phyloP scores from a whole-genome alignment of 1,140 invertebrate genomes.

The Aphidius gifuensis region DNA sequence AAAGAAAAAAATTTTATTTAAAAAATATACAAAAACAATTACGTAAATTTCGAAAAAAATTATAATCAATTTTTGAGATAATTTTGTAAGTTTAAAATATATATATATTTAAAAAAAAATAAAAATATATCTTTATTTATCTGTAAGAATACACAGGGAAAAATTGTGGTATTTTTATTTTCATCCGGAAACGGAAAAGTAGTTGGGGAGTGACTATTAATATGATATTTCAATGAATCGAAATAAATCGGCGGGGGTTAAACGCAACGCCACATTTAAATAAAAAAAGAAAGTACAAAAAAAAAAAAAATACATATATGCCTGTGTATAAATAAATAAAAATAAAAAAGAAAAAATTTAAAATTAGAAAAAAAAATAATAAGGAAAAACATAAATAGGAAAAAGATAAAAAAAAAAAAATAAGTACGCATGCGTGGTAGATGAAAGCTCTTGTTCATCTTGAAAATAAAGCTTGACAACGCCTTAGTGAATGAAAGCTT shows the following conservation, averaged over 20 bases:
- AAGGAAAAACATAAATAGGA: no score
- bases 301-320: slow-evolving; percentile 9
- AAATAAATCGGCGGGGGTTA: slow-evolving; percentile 37
- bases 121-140: not conserved
- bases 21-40: no score
- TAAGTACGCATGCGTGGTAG: slow-evolving; percentile 3
- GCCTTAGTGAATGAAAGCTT: slow-evolving; percentile 43
- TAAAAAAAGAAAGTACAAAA: slow-evolving; percentile 9
- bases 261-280: slow-evolving; percentile 2
- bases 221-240: slow-evolving; percentile 39
- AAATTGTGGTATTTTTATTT: not conserved
- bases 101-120: no score
- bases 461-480: slow-evolving; percentile 37
- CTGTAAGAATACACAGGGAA: no score
- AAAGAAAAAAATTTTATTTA: no score
- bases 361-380: slow-evolving; percentile 3
- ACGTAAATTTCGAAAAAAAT: no score
- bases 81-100: no score
- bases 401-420: slow-evolving; percentile 22
- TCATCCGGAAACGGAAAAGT: slow-evolving; percentile 23
- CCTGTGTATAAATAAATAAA: no score
- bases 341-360: not conserved
- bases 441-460: slow-evolving; percentile 30
- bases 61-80: no score
- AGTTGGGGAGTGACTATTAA: slow-evolving; percentile 31